phyloP scores from a whole-genome alignment of 2,113 vertebrate species.

The Neoarius graeffei region DNA sequence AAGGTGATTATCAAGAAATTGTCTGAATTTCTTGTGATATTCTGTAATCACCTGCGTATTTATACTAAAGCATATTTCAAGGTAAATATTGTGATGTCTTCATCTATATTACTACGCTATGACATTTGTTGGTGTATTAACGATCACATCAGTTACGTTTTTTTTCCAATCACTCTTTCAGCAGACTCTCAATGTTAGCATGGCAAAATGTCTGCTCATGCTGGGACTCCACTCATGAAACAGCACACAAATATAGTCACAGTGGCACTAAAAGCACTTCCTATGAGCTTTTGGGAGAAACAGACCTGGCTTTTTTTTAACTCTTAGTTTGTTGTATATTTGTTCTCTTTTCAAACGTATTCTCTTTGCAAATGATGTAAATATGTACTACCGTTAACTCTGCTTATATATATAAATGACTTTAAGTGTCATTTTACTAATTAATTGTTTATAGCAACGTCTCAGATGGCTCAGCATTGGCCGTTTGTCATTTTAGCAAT shows the following conservation, averaged over 20 bases:
- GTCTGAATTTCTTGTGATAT: too few species aligned
- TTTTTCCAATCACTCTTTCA: not conserved
- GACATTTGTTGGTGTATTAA: not conserved
- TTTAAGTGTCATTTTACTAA: not conserved
- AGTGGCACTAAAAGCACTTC: not conserved
- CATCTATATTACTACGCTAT: not conserved
- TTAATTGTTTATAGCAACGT: not conserved
- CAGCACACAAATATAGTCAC: not conserved
- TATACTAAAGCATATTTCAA: not conserved
- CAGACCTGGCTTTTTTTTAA: not conserved
- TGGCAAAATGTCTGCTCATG: not conserved
- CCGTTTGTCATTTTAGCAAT: conserved; percentile 1
- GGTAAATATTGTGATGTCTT: not conserved
- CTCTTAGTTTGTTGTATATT: not conserved
- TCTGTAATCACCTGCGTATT: too few species aligned
- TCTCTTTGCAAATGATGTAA: conserved; percentile 5
- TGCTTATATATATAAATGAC: not conserved
- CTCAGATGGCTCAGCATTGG: not conserved
- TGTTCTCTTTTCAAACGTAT: not conserved
- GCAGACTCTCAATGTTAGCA: not conserved
- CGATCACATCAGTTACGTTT: not conserved
- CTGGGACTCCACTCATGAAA: not conserved
- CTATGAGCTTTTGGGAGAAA: not conserved
- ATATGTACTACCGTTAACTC: not conserved
- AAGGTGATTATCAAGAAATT: too few species aligned